Conservation (phyloP, 2,797 vertebrate species). For the Platyrinchus mystaceus region DNA sequence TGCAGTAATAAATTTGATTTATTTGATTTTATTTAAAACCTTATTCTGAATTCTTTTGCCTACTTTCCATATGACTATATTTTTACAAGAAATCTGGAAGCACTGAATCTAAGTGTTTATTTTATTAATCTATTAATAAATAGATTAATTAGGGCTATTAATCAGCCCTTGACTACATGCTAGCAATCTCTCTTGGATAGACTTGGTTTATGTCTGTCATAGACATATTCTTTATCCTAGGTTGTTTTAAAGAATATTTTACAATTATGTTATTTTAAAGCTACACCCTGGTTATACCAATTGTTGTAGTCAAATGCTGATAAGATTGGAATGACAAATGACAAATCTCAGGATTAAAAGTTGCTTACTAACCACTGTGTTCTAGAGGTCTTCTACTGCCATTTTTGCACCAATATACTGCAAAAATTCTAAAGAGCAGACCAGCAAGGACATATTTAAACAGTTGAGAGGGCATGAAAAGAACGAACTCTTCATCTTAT, state of each 20-base stretch:
- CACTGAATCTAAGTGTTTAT: background rate
- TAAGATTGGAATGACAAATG: background rate
- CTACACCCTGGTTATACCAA: background rate
- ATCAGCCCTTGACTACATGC: background rate
- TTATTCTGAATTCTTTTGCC: background rate
- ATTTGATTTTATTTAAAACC: conserved; percentile 25
- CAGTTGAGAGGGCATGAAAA: background rate
- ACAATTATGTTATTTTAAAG: background rate
- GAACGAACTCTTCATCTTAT: background rate
- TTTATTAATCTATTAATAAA: no score
- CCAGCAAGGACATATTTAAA: background rate
- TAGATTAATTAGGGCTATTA: no score
- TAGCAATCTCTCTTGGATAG: background rate
- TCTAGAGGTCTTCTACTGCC: background rate
- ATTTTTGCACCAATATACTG: background rate
- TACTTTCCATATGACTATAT: conserved; percentile 4
- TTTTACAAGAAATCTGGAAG: conserved; percentile 23
- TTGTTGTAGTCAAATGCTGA: background rate
- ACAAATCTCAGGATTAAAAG: background rate
- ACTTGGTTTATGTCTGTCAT: background rate
- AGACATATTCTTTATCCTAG: background rate
- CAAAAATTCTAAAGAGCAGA: background rate
- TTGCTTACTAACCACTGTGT: background rate
- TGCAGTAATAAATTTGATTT: background rate
- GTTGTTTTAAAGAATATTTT: background rate